A percentile compares a stretch with the other conserved stretches of the same genome.
Evolutionary conservation across 2,888 invertebrate species (phyloP).

Genomic region (Leucophenga maculata): DNA sequence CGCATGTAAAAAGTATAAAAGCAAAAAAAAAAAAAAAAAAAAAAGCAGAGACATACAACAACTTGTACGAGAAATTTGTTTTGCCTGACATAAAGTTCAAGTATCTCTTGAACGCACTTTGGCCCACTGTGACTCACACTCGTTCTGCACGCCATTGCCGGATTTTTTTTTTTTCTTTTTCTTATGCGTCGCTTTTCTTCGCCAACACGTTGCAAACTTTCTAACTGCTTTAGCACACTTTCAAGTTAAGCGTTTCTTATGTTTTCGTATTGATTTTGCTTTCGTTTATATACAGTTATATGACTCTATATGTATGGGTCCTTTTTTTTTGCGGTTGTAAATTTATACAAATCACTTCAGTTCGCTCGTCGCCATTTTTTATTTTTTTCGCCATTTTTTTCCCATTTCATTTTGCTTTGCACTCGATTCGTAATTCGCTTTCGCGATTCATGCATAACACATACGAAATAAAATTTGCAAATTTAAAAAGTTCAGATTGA

Average conservation of each 20-base stretch:
- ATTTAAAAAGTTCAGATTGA: constrained; percentile 5
- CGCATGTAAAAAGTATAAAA: background rate
- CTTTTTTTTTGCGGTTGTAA: constrained; percentile 16
- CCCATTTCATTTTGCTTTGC: background rate
- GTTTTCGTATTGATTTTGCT: constrained; percentile 19
- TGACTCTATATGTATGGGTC: too few species aligned
- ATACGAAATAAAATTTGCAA: constrained; percentile 23
- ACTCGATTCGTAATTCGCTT: background rate
- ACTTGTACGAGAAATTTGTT: constrained; percentile 5
- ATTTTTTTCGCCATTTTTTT: background rate
- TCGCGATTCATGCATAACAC: constrained; percentile 11
- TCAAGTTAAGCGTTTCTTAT: constrained; percentile 21
- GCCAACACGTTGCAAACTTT: constrained; percentile 18
- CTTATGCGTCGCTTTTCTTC: background rate
- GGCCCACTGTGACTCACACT: background rate
- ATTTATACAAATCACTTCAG: constrained; percentile 22
- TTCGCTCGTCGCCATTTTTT: background rate
- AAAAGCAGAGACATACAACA: background rate
- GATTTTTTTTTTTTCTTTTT: background rate
- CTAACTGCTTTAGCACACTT: constrained; percentile 20
- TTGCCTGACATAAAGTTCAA: constrained; percentile 12
- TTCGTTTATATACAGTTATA: background rate
- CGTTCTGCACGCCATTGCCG: background rate
- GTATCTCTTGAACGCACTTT: constrained; percentile 3
- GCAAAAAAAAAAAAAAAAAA: background rate